Base-by-base conservation (phyloP, 2,797 vertebrate genomes). In the Phataginus tetradactyla region DNA sequence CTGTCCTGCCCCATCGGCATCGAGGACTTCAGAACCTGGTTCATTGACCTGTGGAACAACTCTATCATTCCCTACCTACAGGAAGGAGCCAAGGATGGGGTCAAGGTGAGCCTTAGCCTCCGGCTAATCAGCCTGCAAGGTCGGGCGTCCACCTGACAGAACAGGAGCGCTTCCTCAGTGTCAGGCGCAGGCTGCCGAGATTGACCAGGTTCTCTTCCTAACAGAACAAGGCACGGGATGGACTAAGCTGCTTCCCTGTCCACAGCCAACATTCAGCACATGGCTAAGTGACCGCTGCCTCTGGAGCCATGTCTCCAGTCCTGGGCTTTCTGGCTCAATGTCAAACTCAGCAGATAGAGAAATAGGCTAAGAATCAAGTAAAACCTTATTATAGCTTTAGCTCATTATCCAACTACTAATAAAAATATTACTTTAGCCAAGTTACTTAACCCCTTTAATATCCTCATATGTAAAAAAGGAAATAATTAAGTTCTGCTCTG, bases 11-110 rank as follows among this genome's bases (percentile, higher is more conserved):
- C 99, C 37, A 99, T 99, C 32, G 99, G 99, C 64, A 99, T 99
- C 94, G 98, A 99, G 88, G 99, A 99, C 98, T 99, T 99, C 98
- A 99, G 99, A 91, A 99, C 99, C 97, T 99, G 99, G 99, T 99
- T 99, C 98, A 99, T 99, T 0, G 99, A 99, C 98, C 98, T 99
- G 87, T 99, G 99, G 99, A 99, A 99, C 96, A 99, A 99, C 96
- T 99, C 99, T 59, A 99, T 99, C 98, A 99, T 99, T 95, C 99
- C 99, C 1, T 99, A 99, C 96, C 99, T 99, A 86, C 99, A 99
- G 97, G 99, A 99, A 96, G 99, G 99, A 61, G 99, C 99, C 4
- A 99, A 99, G 98, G 99, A 99, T 20, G 99, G 99, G 78, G 99
- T 99, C 86, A 99, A 99, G 99, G 99, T 99, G 97, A 94, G 86